Percentiles rank a stretch among this genome's conserved stretches.
phyloP scores from a whole-genome alignment of 2,888 invertebrate genomes.

The Leucozona laternaria region DNA sequence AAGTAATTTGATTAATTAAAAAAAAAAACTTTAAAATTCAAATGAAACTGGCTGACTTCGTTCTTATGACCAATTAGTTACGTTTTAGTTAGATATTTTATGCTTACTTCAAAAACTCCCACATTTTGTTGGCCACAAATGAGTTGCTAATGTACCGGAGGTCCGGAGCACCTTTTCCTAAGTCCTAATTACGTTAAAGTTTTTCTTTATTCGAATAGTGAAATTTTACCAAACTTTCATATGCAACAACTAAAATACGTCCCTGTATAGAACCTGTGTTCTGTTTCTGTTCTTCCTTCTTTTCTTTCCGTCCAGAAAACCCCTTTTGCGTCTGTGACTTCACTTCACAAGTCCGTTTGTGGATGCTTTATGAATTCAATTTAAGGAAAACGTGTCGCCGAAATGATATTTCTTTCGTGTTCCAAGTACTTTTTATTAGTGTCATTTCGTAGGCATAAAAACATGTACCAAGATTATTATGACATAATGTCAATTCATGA shows the following conservation, averaged over 20 bases:
- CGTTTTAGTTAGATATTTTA: no score
- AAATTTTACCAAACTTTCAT: neutral
- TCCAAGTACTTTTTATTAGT: slow-evolving; percentile 75
- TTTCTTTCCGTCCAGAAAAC: neutral
- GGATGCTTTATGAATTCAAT: slow-evolving; percentile 76
- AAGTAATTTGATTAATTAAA: no score
- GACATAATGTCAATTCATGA: slow-evolving; percentile 75
- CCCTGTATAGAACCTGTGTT: slow-evolving; percentile 28
- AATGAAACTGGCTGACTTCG: no score
- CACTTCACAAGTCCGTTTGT: neutral
- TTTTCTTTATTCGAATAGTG: neutral
- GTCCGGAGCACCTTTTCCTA: no score
- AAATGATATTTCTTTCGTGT: slow-evolving; percentile 76
- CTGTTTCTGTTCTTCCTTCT: no score
- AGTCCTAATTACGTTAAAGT: no score
- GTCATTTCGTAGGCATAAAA: slow-evolving; percentile 74
- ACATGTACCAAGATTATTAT: slow-evolving; percentile 68
- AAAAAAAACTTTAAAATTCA: no score
- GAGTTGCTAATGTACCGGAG: no score
- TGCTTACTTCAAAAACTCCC: no score
- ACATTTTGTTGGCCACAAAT: no score
- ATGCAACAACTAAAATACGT: neutral
- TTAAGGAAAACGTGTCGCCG: slow-evolving; percentile 77
- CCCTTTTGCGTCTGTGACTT: neutral
- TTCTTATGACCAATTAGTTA: no score